Base-by-base conservation (phyloP, 2,888 invertebrate species). In the Caradrina kadenii region DNA sequence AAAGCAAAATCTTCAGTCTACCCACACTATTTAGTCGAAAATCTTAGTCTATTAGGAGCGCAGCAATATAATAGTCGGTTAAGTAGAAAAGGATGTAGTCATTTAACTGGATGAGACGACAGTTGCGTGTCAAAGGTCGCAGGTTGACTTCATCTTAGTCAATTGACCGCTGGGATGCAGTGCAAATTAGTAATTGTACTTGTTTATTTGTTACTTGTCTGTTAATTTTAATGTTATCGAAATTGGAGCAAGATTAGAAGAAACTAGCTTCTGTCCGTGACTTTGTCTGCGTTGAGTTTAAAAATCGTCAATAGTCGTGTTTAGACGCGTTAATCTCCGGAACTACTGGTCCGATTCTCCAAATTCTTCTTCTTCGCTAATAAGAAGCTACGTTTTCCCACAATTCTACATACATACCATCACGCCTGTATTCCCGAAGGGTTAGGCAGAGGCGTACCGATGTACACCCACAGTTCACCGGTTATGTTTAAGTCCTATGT, bases 1-100 rank as follows among this genome's bases (percentile, higher is more conserved):
- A 58, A 62, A 59, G 17, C n/a, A 55, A 60, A 17, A 55, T 15
- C 26, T 53, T 31, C 39, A 26, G 22, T 21, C 48, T 6, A 63
- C 74, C 73, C 48, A 74, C 79, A 39, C 58, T 5, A 49, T 67
- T 67, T 63, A 49, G 79, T 62, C 62, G 52, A 74, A 79, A 73
- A 76, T 80, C 73, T 58, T 76, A 65, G 75, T 50, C 80, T 73
- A 79, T 81, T 76, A 73, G 45, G 70, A 69, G 52, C 67, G 49
- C 42, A 76, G 66, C 62, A 42, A 67, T 78, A 65, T 78, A 80
- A 76, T 79, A 68, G 79, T 56, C 42, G 70, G 31, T 65, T 71
- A 84, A 84, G 81, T 83, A 85, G 82, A 83, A 87, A 83, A 91
- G 93, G 93, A 93, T 91, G 87, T 84, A 83, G 75, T 81, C 88